A percentile compares a stretch with the other conserved stretches of the same genome.
Evolutionary conservation across 2,888 invertebrate species (phyloP).

Genomic region (Aphidius colemani): DNA sequence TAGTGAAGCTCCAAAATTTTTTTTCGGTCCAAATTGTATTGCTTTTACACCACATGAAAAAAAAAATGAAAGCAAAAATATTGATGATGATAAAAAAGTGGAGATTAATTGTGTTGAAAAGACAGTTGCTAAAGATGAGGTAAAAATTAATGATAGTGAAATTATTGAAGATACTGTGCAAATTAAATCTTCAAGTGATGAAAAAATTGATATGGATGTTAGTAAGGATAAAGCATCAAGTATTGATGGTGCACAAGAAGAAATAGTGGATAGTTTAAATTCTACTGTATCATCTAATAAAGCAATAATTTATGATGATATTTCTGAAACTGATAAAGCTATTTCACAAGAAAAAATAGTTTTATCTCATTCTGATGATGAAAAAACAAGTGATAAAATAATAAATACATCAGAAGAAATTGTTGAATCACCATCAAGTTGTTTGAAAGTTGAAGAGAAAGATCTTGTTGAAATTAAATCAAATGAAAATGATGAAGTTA

Average conservation of each 20-base stretch:
- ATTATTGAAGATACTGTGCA: background rate
- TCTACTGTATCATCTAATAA: background rate
- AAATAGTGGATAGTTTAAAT: background rate
- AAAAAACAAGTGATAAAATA: too few relatives aligned
- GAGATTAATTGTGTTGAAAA: constrained; percentile 32
- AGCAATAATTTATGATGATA: too few relatives aligned
- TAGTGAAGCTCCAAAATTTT: constrained; percentile 51
- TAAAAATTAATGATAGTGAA: background rate
- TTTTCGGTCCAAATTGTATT: constrained; percentile 58
- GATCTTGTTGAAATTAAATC: too few relatives aligned
- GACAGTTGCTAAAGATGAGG: background rate
- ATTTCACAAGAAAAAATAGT: too few relatives aligned
- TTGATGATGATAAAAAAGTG: constrained; percentile 8
- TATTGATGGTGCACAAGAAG: background rate
- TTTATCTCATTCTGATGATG: too few relatives aligned
- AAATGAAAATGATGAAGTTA: too few relatives aligned
- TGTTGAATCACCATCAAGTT: too few relatives aligned
- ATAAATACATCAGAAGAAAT: too few relatives aligned
- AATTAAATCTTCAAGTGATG: background rate
- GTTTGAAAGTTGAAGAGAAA: too few relatives aligned
- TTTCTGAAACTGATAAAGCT: too few relatives aligned
- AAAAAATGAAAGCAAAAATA: constrained; percentile 14
- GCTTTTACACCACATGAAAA: constrained; percentile 42
- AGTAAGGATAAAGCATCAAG: background rate
- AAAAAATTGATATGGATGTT: constrained; percentile 8